These are phyloP conservation scores for Tipula vernalis DNA, from an alignment of 2,888 invertebrate species.

Conservation along the genomic window DNA sequence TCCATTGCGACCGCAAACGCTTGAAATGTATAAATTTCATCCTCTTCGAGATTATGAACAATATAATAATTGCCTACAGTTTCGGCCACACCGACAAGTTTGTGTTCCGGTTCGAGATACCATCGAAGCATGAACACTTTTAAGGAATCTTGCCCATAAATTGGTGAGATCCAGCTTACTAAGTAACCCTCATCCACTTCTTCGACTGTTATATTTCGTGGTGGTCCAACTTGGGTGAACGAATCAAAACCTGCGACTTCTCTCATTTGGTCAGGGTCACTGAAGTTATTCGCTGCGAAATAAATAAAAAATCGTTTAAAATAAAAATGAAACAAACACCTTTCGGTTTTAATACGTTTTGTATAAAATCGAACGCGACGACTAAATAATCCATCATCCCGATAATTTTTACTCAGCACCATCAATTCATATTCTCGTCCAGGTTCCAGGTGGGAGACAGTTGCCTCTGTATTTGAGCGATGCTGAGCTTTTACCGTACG, in stretches of 20 bases:
- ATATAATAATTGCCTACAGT: slow-evolving; percentile 55
- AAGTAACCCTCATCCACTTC: slow-evolving; percentile 62
- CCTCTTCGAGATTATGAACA: slow-evolving; percentile 60
- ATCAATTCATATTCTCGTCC: slow-evolving; percentile 79
- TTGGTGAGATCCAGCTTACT: slow-evolving; percentile 60
- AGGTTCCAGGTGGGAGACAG: slow-evolving; percentile 61
- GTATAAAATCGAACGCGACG: slow-evolving; percentile 66
- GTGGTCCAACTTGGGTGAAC: slow-evolving; percentile 43
- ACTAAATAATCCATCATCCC: slow-evolving; percentile 84
- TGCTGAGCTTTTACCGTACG: slow-evolving; percentile 64
- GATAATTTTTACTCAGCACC: slow-evolving; percentile 75
- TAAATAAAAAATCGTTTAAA: not conserved
- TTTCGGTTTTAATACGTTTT: slow-evolving; percentile 32
- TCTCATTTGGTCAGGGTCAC: slow-evolving; percentile 19
- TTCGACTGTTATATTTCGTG: slow-evolving; percentile 55
- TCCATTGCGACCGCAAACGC: slow-evolving; percentile 51
- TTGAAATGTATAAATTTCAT: slow-evolving; percentile 59
- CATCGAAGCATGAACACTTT: slow-evolving; percentile 56
- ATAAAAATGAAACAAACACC: too few species aligned
- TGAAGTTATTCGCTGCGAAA: not conserved
- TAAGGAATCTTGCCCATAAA: slow-evolving; percentile 41
- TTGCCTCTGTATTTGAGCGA: slow-evolving; percentile 60
- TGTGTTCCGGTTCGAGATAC: slow-evolving; percentile 50
- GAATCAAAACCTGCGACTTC: slow-evolving; percentile 15
- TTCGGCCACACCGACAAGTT: slow-evolving; percentile 52